Evolutionary conservation across 2,797 vertebrate species (phyloP), one percentile per base, ranked within the genome.

Genomic region (Lacerta viridis): DNA sequence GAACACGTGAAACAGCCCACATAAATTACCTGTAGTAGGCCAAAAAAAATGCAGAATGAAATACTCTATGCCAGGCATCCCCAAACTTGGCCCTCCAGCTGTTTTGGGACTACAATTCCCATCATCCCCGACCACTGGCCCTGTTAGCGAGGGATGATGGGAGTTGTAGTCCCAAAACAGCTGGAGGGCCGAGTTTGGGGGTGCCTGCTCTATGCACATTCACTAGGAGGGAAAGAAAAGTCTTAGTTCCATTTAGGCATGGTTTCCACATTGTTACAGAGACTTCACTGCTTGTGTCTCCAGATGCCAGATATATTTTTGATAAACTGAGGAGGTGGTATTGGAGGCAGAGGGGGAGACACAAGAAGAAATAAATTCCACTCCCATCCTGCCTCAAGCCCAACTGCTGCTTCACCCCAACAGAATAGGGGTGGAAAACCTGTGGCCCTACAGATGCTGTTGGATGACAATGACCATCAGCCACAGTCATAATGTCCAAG

Each of bases 371-470:
- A 77, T 3, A 77, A 5, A 50, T 78, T 78, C 66, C 76, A 93
- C 43, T 46, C 76, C 41, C 41, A 23, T 77, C 71, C 50, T 50
- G 50, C 50, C 50, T 50, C 9, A 85, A 80, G 17, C 39, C 50
- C 46, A 41, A 91, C 68, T 92, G 89, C 59, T 41, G 82, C 25
- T 79, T 90, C 3, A 86, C 88, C 78, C 71, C 69, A 78, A 23
- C 23, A 23, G 59, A 61, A 61, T 23, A 50, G 50, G 59, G 17
- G 2, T 61, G 18, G 20, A 61, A 20, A 61, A 61, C 18, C 59
- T 61, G 59, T 17, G 17, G 20, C 59, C 59, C 59, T 61, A 17
- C 59, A 61, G 59, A 2, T 61, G 59, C 18, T 20, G 20, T 61
- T 61, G 5, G 59, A 23, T 61, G 18, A 17, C 18, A 61, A 20